Evolutionary conservation across 2,113 vertebrate species (phyloP).

Genomic region (Mesocricetus auratus): DNA sequence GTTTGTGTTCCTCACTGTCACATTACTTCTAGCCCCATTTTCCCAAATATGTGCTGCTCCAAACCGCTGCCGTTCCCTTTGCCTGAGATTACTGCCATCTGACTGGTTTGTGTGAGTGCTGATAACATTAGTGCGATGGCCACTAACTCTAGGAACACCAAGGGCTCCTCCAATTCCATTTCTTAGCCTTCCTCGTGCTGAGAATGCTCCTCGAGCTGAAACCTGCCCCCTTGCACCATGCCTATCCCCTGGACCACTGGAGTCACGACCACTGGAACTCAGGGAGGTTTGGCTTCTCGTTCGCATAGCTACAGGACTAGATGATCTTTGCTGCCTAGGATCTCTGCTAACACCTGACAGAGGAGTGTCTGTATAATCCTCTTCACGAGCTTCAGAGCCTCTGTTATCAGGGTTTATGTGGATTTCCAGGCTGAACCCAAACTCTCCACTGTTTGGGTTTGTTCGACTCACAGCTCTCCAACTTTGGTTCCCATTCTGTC

Average conservation of each 20-base stretch:
- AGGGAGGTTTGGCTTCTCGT: conserved; percentile 89
- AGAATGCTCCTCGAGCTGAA: conserved; percentile 80
- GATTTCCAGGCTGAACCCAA: conserved; percentile 97
- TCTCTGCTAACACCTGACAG: conserved; percentile 72
- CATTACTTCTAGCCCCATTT: conserved; percentile 90
- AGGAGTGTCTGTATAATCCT: conserved; percentile 75
- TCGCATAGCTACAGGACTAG: conserved; percentile 86
- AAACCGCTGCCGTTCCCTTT: conserved; percentile 84
- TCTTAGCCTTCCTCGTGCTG: conserved; percentile 80
- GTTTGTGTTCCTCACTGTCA: conserved; percentile 86
- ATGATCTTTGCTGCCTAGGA: conserved; percentile 73
- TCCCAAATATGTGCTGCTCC: conserved; percentile 81
- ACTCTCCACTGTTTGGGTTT: conserved; percentile 96
- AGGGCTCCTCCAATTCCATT: conserved; percentile 75
- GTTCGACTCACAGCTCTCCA: conserved; percentile 97
- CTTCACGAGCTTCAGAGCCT: conserved; percentile 79
- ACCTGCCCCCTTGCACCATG: conserved; percentile 81
- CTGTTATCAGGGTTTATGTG: conserved; percentile 96
- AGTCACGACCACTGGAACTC: conserved; percentile 46
- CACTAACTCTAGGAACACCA: conserved; percentile 60
- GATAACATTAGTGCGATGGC: neutral
- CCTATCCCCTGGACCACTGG: conserved; percentile 81
- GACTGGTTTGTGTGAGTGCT: conserved; percentile 54
- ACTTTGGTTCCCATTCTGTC: conserved; percentile 96
- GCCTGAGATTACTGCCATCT: conserved; percentile 72